These are phyloP conservation scores for Phalera bucephala DNA, from an alignment of 2,888 invertebrate genomes.

Conservation along the genomic window DNA sequence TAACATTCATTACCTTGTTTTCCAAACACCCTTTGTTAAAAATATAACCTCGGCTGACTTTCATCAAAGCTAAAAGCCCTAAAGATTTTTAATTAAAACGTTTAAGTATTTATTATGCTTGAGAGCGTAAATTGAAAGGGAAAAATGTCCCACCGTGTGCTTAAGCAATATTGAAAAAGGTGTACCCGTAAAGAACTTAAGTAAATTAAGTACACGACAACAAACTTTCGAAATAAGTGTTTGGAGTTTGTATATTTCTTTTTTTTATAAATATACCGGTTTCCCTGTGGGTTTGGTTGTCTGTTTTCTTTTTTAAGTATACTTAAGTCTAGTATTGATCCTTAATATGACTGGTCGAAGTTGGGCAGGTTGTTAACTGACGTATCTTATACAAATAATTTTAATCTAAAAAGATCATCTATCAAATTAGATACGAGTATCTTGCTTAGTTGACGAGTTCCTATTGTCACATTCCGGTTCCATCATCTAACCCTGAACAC, in stretches of 20 bases:
- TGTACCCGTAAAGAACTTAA: constrained; percentile 46
- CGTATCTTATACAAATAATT: no score
- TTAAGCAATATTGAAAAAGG: constrained; percentile 42
- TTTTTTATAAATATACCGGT: no score
- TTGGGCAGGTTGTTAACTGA: no score
- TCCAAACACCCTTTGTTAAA: constrained; percentile 16
- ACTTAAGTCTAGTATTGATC: no score
- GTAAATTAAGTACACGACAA: constrained; percentile 54
- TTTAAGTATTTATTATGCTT: constrained; percentile 44
- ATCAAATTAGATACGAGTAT: no score
- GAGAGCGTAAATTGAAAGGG: constrained; percentile 43
- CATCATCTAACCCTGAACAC: no score
- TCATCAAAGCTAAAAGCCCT: constrained; percentile 32
- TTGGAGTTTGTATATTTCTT: constrained; percentile 20
- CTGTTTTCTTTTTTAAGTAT: no score
- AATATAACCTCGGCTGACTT: constrained; percentile 19
- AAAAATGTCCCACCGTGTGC: constrained; percentile 25
- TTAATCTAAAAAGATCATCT: no score
- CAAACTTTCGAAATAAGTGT: constrained; percentile 52
- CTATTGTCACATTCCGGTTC: no score
- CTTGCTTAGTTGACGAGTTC: no score
- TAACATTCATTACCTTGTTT: neutral
- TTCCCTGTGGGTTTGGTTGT: no score
- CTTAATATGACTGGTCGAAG: no score
- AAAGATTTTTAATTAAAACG: constrained; percentile 45